Percentiles rank a stretch among this genome's conserved stretches.
phyloP scores from a whole-genome alignment of 2,888 invertebrate genomes.

The Ichneumoninae sp. region DNA sequence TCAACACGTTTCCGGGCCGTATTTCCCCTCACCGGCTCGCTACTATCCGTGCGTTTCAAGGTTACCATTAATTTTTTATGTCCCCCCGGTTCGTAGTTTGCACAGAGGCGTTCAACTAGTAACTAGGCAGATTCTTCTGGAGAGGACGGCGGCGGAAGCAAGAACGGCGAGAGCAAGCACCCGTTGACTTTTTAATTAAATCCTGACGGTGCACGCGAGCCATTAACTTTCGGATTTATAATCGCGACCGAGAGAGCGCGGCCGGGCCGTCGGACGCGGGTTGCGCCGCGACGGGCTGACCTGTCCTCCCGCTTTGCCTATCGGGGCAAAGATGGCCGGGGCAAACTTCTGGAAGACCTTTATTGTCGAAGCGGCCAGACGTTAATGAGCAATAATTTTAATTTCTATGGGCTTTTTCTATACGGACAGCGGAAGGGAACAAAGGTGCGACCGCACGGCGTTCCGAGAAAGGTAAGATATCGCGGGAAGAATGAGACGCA shows the following conservation, averaged over 20 bases:
- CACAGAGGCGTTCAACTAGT: constrained; percentile 6
- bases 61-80: constrained; percentile 13
- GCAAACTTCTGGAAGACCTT: constrained; percentile 64
- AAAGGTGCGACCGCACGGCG: background rate
- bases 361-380: constrained; percentile 69
- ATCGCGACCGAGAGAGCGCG: constrained; percentile 70
- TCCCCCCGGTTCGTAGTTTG: constrained; percentile 20
- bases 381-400: constrained; percentile 77
- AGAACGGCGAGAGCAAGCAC: constrained; percentile 57
- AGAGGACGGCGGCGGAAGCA: constrained; percentile 50
- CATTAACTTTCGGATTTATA: constrained; percentile 80
- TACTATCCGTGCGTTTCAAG: background rate
- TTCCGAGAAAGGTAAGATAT: background rate
- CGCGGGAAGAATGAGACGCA: background rate
- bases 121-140: constrained; percentile 6
- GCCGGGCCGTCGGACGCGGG: constrained; percentile 11
- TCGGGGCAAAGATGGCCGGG: background rate
- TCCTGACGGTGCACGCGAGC: constrained; percentile 71
- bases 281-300: background rate
- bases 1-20: background rate
- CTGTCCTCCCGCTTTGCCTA: constrained; percentile 18
- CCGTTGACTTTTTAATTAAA: constrained; percentile 79
- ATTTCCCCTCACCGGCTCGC: background rate
- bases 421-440: background rate
- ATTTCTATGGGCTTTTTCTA: constrained; percentile 61